phyloP scores from a whole-genome alignment of 2,888 invertebrate genomes.

The Fragum fragum region DNA sequence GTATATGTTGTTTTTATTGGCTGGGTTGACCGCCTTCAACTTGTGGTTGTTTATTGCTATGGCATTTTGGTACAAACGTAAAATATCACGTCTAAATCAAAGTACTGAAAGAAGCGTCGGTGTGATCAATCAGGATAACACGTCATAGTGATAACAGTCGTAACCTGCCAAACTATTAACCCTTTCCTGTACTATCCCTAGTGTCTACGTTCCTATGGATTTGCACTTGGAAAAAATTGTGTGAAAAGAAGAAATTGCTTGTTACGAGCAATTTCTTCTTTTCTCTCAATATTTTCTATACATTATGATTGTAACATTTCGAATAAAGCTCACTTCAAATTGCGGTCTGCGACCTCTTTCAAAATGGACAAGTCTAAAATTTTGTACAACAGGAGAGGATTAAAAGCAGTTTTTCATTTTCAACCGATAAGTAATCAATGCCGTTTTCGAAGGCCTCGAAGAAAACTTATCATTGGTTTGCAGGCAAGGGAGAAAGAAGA shows the following conservation, averaged over 20 bases:
- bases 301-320: too few species aligned
- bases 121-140: neutral
- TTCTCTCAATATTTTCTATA: neutral
- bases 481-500: too few species aligned
- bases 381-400: too few species aligned
- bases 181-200: neutral
- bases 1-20: conserved; percentile 61
- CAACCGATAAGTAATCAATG: too few species aligned
- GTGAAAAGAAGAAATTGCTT: conserved; percentile 11
- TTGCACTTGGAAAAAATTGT: neutral
- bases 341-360: too few species aligned
- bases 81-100: conserved; percentile 1
- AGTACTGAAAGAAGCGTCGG: neutral
- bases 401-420: too few species aligned
- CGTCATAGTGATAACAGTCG: too few species aligned
- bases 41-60: conserved; percentile 48
- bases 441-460: too few species aligned
- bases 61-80: conserved; percentile 58
- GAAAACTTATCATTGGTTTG: too few species aligned
- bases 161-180: neutral
- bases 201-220: neutral
- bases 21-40: conserved; percentile 48
- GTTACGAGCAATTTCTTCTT: neutral
- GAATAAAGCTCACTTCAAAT: too few species aligned
- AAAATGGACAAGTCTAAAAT: too few species aligned